These are phyloP conservation scores for Sphaeridia pumilis DNA, from an alignment of 2,888 invertebrate species.

Conservation along the genomic window DNA sequence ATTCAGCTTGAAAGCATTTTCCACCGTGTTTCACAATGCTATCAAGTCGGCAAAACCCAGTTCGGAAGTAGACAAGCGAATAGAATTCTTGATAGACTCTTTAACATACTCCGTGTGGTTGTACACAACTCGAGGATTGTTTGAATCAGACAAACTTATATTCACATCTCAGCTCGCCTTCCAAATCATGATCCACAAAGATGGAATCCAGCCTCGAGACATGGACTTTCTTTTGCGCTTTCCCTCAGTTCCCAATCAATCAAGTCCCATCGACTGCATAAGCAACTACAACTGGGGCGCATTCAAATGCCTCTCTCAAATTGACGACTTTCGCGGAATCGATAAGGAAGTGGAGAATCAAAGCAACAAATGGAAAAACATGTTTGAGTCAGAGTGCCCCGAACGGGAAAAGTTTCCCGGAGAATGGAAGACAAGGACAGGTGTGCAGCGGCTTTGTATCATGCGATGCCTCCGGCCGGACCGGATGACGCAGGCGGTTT, in stretches of 20 bases:
- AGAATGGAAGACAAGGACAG: conserved; percentile 94
- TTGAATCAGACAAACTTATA: conserved; percentile 92
- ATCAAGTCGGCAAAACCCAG: conserved; percentile 76
- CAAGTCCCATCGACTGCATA: conserved; percentile 87
- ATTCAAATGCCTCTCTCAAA: conserved; percentile 74
- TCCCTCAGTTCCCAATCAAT: conserved; percentile 82
- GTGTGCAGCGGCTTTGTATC: conserved; percentile 89
- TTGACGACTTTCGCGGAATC: conserved; percentile 72
- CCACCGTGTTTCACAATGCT: conserved; percentile 51
- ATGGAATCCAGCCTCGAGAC: conserved; percentile 72
- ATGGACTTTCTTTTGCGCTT: conserved; percentile 86
- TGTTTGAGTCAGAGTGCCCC: conserved; percentile 87
- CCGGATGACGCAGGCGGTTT: conserved; percentile 90
- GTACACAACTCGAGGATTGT: conserved; percentile 85
- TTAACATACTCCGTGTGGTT: conserved; percentile 90
- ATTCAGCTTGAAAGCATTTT: conserved; percentile 75
- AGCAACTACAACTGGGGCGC: conserved; percentile 90
- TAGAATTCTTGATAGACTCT: conserved; percentile 81
- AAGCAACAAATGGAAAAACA: conserved; percentile 93
- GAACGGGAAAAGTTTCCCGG: conserved; percentile 94
- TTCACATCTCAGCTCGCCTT: conserved; percentile 95
- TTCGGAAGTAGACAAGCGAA: conserved; percentile 62
- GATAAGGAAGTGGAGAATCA: conserved; percentile 92
- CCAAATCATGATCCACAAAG: conserved; percentile 74
- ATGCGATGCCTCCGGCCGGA: conserved; percentile 86